Evolutionary conservation across 2,888 invertebrate species (phyloP).

Genomic region (Dendrolimus houi): DNA sequence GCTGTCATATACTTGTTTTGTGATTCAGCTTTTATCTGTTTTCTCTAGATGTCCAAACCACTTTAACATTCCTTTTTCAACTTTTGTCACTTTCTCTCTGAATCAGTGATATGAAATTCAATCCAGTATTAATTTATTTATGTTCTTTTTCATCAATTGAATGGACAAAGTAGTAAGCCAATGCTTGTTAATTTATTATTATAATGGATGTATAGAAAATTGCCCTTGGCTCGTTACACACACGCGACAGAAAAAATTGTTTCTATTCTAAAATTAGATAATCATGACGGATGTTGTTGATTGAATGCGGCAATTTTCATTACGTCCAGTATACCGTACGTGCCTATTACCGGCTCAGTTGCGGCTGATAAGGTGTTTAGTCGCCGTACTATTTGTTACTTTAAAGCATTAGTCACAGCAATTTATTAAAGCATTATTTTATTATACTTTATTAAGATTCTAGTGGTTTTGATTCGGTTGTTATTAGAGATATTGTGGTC

Average conservation of each 20-base stretch:
- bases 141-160: too few relatives aligned
- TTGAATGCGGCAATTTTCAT: slow-evolving; percentile 25
- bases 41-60: too few relatives aligned
- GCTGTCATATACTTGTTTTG: too few relatives aligned
- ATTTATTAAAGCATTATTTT: neutral
- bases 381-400: neutral
- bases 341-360: neutral
- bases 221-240: neutral
- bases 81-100: too few relatives aligned
- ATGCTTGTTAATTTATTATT: neutral
- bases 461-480: too few relatives aligned
- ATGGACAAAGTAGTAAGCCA: too few relatives aligned
- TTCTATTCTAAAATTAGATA: slow-evolving; percentile 25
- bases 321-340: slow-evolving; percentile 1
- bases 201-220: neutral
- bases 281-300: slow-evolving; percentile 25
- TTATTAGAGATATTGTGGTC: too few relatives aligned
- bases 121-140: too few relatives aligned
- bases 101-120: too few relatives aligned
- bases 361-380: neutral
- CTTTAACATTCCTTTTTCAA: too few relatives aligned
- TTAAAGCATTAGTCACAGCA: neutral
- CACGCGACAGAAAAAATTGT: slow-evolving; percentile 11
- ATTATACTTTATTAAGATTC: too few relatives aligned
- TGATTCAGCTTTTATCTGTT: too few relatives aligned